Conservation (phyloP, 2,113 vertebrate genomes). For the Myrmecobius fasciatus region DNA sequence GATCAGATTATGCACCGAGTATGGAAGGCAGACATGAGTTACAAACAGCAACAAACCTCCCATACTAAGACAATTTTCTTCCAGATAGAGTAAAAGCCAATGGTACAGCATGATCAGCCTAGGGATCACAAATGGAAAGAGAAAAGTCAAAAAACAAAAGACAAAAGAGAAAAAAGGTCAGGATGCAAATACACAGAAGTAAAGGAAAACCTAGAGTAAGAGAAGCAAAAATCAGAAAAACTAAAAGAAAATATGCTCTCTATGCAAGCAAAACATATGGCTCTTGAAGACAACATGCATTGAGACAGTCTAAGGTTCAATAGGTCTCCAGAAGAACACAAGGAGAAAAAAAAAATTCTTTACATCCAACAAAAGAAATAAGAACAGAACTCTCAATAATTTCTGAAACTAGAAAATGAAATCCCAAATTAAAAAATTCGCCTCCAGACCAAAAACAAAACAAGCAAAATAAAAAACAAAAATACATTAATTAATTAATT, state of each 20-base stretch:
- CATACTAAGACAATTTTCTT: background rate
- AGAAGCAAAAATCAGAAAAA: background rate
- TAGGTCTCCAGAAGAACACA: background rate
- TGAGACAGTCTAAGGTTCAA: background rate
- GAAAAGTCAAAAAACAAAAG: background rate
- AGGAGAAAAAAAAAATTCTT: background rate
- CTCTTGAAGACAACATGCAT: background rate
- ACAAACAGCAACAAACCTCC: background rate
- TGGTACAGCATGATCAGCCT: background rate
- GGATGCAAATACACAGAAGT: background rate
- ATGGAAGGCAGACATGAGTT: background rate
- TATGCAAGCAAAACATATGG: background rate
- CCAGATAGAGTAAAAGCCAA: slow-evolving; percentile 12
- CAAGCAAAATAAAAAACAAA: no score
- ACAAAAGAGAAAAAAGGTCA: background rate
- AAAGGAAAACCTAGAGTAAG: background rate
- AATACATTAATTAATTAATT: no score
- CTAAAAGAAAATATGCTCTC: background rate
- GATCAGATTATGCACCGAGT: background rate
- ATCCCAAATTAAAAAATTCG: background rate
- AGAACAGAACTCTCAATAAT: background rate
- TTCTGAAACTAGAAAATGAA: background rate
- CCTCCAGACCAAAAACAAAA: background rate
- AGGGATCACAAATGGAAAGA: background rate
- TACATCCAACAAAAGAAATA: background rate